A percentile compares a stretch with the other conserved stretches of the same genome.
phyloP scores from a whole-genome alignment of 2,113 vertebrate species.

The Hydrolagus affinis region DNA sequence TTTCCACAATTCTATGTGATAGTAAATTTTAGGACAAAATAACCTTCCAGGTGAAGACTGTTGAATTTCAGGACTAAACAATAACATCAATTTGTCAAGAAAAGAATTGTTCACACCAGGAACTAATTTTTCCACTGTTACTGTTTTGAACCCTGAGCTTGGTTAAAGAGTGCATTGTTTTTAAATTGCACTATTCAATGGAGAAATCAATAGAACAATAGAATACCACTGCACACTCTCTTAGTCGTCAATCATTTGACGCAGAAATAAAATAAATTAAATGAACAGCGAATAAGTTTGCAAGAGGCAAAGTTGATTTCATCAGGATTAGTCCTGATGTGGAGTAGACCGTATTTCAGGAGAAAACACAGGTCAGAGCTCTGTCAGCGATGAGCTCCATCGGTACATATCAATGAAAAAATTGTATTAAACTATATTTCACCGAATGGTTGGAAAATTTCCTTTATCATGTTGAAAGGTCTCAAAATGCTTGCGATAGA shows the following conservation, averaged over 20 bases:
- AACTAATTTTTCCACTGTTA: neutral
- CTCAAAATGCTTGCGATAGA: no score
- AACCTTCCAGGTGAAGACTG: no score
- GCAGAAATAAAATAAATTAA: neutral
- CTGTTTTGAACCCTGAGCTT: neutral
- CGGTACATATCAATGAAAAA: neutral
- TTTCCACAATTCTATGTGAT: no score
- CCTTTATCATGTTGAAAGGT: no score
- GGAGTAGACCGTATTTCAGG: neutral
- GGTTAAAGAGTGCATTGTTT: neutral
- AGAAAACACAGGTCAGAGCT: neutral
- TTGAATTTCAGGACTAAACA: no score
- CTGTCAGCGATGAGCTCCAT: neutral
- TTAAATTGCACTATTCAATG: neutral
- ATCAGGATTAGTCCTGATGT: neutral
- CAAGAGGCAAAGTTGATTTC: neutral
- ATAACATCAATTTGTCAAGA: neutral
- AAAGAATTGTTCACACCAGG: no score
- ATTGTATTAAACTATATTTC: neutral
- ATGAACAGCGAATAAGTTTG: neutral
- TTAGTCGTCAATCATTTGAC: neutral
- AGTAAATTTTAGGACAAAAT: no score
- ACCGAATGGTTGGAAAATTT: neutral
- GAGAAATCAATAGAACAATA: neutral
- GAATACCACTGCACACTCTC: no score